Conservation (phyloP, 2,113 vertebrate species). For the Chamaetylas fuelleborni region DNA sequence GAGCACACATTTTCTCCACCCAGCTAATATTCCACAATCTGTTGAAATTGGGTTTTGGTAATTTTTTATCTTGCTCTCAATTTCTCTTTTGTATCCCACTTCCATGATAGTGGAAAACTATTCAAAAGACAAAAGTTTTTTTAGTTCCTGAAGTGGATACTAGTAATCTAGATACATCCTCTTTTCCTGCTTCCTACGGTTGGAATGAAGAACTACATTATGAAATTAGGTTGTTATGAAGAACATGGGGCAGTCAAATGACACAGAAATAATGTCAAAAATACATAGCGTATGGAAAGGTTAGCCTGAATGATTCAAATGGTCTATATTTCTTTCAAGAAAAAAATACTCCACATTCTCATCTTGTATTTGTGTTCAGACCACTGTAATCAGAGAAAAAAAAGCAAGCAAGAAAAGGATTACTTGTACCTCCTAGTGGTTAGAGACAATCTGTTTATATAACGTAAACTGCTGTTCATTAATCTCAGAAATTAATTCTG, state of each 20-base stretch:
- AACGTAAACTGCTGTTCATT: neutral
- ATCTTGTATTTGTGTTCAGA: neutral
- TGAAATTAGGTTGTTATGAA: neutral
- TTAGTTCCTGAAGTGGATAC: neutral
- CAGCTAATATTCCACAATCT: neutral
- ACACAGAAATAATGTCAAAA: neutral
- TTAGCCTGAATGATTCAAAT: neutral
- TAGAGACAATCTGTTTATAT: neutral
- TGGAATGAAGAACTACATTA: neutral
- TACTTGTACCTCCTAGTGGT: neutral
- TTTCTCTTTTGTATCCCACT: neutral
- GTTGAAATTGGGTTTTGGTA: fast-evolving
- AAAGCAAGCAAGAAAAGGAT: neutral
- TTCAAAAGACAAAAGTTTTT: neutral
- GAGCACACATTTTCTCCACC: neutral
- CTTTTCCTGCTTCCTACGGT: neutral
- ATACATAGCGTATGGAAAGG: neutral
- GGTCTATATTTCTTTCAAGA: neutral
- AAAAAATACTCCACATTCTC: neutral
- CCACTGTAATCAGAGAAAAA: neutral
- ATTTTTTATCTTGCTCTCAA: neutral
- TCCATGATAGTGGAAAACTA: neutral
- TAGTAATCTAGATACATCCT: neutral
- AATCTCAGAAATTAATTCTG: neutral
- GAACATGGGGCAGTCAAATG: neutral